phyloP scores from a whole-genome alignment of 2,888 invertebrate species.

The Luffia ferchaultella region DNA sequence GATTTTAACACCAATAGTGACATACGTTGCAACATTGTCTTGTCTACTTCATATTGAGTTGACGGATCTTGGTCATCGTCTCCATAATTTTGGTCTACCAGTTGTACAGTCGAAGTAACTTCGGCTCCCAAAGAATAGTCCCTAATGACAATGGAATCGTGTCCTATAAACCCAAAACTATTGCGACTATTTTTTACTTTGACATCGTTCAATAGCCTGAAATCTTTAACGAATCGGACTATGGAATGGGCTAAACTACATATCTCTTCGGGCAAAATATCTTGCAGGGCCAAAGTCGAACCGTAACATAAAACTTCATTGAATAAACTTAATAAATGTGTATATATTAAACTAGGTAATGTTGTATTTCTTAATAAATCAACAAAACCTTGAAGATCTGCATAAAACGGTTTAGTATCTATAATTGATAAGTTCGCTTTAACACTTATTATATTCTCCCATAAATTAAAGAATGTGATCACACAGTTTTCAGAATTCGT shows the following conservation, averaged over 20 bases:
- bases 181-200: constrained; percentile 48
- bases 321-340: constrained; percentile 83
- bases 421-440: constrained; percentile 90
- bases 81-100: constrained; percentile 55
- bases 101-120: constrained; percentile 41
- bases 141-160: constrained; percentile 41
- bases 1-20: constrained; percentile 88
- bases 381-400: constrained; percentile 83
- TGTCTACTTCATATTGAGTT: constrained; percentile 70
- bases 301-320: constrained; percentile 93
- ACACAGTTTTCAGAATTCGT: constrained; percentile 74
- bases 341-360: constrained; percentile 84
- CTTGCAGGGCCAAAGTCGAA: constrained; percentile 88
- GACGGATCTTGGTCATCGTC: constrained; percentile 44
- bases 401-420: constrained; percentile 89
- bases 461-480: constrained; percentile 83
- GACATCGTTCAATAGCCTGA: constrained; percentile 72
- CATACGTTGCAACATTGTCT: constrained; percentile 85
- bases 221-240: constrained; percentile 86
- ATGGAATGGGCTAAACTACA: constrained; percentile 86
- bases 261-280: constrained; percentile 87
- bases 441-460: constrained; percentile 91
- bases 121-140: constrained; percentile 46
- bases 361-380: constrained; percentile 72
- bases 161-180: constrained; percentile 53